Evolutionary conservation across 2,888 invertebrate species (phyloP).

Genomic region (Trisateles emortualis): DNA sequence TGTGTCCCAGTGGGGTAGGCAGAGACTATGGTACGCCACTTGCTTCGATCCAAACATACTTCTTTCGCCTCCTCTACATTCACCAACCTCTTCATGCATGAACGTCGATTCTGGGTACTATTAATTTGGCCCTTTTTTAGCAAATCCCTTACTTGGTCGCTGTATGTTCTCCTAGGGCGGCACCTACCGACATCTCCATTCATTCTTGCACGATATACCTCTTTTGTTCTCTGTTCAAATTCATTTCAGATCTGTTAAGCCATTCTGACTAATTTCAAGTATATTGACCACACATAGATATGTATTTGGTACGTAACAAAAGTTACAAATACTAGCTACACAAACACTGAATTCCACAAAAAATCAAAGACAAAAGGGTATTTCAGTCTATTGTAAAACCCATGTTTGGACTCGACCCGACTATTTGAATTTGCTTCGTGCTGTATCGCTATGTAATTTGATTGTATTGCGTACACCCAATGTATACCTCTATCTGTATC

Average conservation of each 20-base stretch:
- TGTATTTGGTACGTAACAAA: conserved; percentile 4
- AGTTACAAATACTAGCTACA: not conserved
- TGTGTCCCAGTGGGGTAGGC: too few species aligned
- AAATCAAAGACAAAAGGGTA: not conserved
- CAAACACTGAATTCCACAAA: not conserved
- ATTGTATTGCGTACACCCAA: not conserved
- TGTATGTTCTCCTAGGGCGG: too few species aligned
- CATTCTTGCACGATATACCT: too few species aligned
- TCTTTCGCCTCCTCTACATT: too few species aligned
- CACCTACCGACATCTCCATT: too few species aligned
- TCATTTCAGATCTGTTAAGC: not conserved
- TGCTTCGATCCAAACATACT: too few species aligned
- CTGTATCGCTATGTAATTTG: not conserved
- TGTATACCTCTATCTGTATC: not conserved
- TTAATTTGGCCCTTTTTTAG: too few species aligned
- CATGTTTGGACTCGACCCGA: not conserved
- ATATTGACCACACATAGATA: not conserved
- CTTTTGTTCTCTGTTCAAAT: too few species aligned
- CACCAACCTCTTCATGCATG: too few species aligned
- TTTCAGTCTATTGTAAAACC: conserved; percentile 7
- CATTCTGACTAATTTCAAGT: not conserved
- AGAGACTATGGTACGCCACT: too few species aligned
- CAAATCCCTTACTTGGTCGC: too few species aligned
- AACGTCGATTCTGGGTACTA: too few species aligned
- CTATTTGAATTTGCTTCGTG: not conserved